Evolutionary conservation across 1,140 invertebrate species (phyloP).

Genomic region (Drosophila teissieri): DNA sequence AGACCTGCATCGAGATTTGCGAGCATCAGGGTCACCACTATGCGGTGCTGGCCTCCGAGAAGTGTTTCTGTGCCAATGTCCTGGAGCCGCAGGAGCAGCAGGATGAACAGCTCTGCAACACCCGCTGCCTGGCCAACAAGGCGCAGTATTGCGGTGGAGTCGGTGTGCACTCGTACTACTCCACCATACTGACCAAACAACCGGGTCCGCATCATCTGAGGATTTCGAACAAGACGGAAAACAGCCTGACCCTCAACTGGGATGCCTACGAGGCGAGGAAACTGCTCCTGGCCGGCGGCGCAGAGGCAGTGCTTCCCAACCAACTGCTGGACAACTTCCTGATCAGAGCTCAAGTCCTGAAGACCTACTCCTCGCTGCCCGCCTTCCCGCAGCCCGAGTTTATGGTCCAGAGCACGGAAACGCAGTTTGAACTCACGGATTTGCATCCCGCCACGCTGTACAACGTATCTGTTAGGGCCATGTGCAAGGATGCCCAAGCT

Average conservation of each 20-base stretch:
- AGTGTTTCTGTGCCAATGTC: conserved; percentile 71
- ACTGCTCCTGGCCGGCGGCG: conserved; percentile 45
- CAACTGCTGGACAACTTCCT: conserved; percentile 85
- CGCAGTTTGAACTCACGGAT: conserved; percentile 86
- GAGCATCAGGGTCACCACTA: conserved; percentile 64
- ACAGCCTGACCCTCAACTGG: conserved; percentile 85
- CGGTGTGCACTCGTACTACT: conserved; percentile 86
- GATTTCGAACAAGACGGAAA: conserved; percentile 85
- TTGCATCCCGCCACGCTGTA: conserved; percentile 90
- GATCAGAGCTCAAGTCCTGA: conserved; percentile 84
- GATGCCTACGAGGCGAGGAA: conserved; percentile 79
- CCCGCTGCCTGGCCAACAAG: conserved; percentile 85
- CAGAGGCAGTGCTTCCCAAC: conserved; percentile 35
- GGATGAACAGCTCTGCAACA: conserved; percentile 83
- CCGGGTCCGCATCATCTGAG: conserved; percentile 84
- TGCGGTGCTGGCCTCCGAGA: conserved; percentile 69
- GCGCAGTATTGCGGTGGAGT: conserved; percentile 86
- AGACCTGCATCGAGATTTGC: conserved; percentile 78
- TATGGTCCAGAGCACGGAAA: conserved; percentile 85
- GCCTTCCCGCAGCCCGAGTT: conserved; percentile 80
- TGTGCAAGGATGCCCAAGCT: conserved; percentile 84
- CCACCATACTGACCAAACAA: conserved; percentile 84
- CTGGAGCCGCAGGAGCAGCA: conserved; percentile 52
- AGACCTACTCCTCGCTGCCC: conserved; percentile 84
- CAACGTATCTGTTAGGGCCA: conserved; percentile 88